Conservation (phyloP, 2,113 vertebrate species). For the Dipodomys spectabilis region DNA sequence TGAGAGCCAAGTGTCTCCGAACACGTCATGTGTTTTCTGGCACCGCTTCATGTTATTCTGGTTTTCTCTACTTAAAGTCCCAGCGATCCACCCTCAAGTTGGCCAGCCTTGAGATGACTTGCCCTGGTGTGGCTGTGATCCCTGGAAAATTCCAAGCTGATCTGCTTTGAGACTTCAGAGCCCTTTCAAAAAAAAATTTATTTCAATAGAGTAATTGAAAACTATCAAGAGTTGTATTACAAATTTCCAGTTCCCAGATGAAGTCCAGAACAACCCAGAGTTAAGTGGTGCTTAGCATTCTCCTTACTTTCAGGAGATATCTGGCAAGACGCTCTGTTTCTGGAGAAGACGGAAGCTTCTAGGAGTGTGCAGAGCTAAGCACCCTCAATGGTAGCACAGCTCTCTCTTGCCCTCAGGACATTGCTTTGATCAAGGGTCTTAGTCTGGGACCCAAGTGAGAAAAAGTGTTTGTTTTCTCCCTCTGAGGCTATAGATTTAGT, state of each 20-base stretch:
- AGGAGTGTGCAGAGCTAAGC: not conserved
- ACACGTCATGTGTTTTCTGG: slow-evolving; percentile 66
- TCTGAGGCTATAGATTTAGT: not conserved
- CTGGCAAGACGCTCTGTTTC: not conserved
- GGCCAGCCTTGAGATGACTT: slow-evolving; percentile 53
- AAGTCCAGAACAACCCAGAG: slow-evolving; percentile 18
- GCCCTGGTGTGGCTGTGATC: slow-evolving; percentile 34
- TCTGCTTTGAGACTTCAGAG: not conserved
- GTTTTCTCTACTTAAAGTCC: slow-evolving; percentile 64
- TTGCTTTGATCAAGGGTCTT: not conserved
- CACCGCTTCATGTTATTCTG: slow-evolving; percentile 66
- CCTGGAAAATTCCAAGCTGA: slow-evolving; percentile 73
- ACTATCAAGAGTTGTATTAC: not conserved
- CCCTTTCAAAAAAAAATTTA: not conserved
- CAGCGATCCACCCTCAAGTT: slow-evolving; percentile 42
- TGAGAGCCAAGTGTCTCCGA: slow-evolving; percentile 54
- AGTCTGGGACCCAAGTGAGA: not conserved
- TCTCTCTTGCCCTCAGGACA: not conserved
- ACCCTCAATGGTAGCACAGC: not conserved
- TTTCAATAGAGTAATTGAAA: slow-evolving; percentile 2
- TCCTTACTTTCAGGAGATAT: slow-evolving; percentile 2
- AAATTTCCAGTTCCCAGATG: slow-evolving; percentile 32
- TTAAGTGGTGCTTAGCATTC: not conserved
- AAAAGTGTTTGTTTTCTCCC: not conserved
- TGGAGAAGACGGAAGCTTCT: not conserved